Percentiles rank a stretch among this genome's conserved stretches.
These are phyloP conservation scores for Papilio polyxenes DNA, from an alignment of 1,140 invertebrate genomes.

Conservation along the genomic window DNA sequence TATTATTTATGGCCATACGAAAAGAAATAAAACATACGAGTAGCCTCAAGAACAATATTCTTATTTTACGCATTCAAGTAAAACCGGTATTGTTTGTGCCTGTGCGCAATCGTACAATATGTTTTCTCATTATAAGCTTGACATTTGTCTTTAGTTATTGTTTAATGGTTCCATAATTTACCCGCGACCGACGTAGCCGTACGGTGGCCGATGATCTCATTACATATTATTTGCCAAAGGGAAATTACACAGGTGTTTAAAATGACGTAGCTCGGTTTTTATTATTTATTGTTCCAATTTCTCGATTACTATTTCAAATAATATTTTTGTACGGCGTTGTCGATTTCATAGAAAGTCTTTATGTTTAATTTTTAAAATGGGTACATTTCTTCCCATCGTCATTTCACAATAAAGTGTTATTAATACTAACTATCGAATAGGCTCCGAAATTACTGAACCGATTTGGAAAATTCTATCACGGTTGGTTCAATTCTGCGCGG, in stretches of 20 bases:
- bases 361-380: neutral
- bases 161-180: constrained; percentile 21
- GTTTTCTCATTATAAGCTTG: constrained; percentile 10
- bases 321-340: neutral
- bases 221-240: constrained; percentile 11
- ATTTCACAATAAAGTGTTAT: neutral
- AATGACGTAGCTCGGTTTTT: constrained; percentile 19
- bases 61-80: constrained; percentile 36
- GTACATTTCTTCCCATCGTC: neutral
- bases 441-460: no score
- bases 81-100: constrained; percentile 34
- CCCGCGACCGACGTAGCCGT: constrained; percentile 4
- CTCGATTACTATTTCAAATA: neutral
- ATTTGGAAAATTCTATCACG: no score
- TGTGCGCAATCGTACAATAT: neutral
- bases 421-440: no score
- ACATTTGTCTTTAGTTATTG: constrained; percentile 30
- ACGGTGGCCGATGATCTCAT: neutral
- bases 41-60: constrained; percentile 1
- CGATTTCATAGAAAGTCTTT: neutral
- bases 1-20: neutral
- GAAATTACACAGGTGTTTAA: constrained; percentile 35
- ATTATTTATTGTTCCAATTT: neutral
- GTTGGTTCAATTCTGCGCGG: no score
- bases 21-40: constrained; percentile 23